These are phyloP conservation scores for Automeris io DNA, from an alignment of 2,888 invertebrate genomes.

Conservation along the genomic window DNA sequence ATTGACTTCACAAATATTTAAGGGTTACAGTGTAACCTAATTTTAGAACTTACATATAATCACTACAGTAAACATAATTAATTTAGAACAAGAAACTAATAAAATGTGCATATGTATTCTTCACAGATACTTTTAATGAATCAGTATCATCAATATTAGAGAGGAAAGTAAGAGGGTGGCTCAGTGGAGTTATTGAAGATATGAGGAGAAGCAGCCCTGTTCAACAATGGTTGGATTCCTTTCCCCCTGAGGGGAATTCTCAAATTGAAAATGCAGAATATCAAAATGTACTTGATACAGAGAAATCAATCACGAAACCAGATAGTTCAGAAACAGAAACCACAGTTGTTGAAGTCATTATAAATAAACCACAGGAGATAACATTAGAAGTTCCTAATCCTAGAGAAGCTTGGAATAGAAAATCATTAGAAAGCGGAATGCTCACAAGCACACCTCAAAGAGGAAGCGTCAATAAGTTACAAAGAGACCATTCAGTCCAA, in stretches of 20 bases:
- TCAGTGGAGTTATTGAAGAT: constrained; percentile 70
- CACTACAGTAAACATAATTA: too few species aligned
- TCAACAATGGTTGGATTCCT: constrained; percentile 86
- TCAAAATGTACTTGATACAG: constrained; percentile 27
- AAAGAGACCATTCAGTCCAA: constrained; percentile 65
- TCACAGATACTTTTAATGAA: constrained; percentile 64
- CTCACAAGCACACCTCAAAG: constrained; percentile 41
- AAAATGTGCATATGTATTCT: constrained; percentile 4
- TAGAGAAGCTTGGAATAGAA: constrained; percentile 54
- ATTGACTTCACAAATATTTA: too few species aligned
- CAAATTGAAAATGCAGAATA: constrained; percentile 24
- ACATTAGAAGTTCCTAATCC: constrained; percentile 49
- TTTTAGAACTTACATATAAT: too few species aligned
- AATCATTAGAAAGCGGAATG: constrained; percentile 57
- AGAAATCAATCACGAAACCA: constrained; percentile 48
- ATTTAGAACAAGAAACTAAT: not conserved
- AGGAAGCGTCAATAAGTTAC: constrained; percentile 44
- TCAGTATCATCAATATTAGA: constrained; percentile 66
- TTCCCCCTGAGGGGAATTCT: constrained; percentile 62
- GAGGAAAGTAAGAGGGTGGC: constrained; percentile 66
- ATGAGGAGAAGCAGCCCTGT: constrained; percentile 82
- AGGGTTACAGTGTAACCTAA: too few species aligned
- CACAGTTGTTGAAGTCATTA: constrained; percentile 47
- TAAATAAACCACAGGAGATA: constrained; percentile 27
- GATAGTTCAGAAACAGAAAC: constrained; percentile 53